These are phyloP conservation scores for Porphyrio hochstetteri DNA, from an alignment of 2,113 vertebrate genomes.

Conservation along the genomic window DNA sequence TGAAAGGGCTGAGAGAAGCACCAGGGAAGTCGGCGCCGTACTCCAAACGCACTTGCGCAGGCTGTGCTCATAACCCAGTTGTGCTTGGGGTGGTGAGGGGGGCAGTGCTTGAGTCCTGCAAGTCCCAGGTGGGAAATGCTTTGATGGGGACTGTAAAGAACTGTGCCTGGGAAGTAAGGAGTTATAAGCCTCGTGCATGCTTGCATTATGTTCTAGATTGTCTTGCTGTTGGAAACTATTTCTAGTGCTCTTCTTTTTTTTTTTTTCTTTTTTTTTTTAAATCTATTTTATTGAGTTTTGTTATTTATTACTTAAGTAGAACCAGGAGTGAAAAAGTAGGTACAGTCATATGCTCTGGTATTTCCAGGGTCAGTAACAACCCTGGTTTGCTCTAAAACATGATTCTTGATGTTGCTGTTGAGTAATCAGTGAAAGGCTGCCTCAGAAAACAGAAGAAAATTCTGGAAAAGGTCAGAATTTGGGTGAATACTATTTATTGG, in stretches of 20 bases:
- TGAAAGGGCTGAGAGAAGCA: not conserved
- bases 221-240: not conserved
- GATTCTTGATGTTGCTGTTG: not conserved
- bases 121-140: not conserved
- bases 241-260: not conserved
- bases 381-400: not conserved
- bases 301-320: not conserved
- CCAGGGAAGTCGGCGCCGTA: not conserved
- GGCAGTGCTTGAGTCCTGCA: not conserved
- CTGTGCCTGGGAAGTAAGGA: not conserved
- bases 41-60: not conserved
- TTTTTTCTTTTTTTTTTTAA: no score
- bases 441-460: not conserved
- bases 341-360: not conserved
- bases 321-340: not conserved
- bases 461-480: not conserved
- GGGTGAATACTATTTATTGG: not conserved
- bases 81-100: accelerated
- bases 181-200: not conserved
- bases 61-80: accelerated
- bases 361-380: not conserved
- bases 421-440: not conserved
- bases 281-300: not conserved
- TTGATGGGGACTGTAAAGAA: not conserved
- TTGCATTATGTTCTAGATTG: not conserved